Evolutionary conservation across 37 sponge, comb jelly and placozoan genomes (phyloP).

Genomic region (Beroe ovata): DNA sequence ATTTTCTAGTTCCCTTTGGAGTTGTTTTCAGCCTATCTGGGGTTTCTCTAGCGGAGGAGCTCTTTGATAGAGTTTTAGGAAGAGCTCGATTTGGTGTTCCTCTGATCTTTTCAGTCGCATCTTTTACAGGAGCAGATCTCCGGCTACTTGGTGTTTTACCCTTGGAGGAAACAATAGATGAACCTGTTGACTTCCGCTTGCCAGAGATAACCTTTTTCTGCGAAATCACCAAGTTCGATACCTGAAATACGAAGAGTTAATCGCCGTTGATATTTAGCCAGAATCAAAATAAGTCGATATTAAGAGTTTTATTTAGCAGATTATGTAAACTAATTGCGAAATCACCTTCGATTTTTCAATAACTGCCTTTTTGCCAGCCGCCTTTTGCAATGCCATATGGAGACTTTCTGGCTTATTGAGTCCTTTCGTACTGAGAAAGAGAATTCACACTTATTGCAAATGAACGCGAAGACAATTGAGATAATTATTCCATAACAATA

Average conservation of each 20-base stretch:
- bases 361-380: slow-evolving; percentile 40
- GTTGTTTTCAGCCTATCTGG: not conserved
- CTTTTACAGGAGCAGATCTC: not conserved
- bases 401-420: slow-evolving; percentile 57
- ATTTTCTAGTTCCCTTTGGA: not conserved
- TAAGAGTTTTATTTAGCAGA: too few relatives aligned
- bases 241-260: not conserved
- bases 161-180: not conserved
- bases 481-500: too few relatives aligned
- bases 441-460: too few relatives aligned
- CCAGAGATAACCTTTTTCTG: not conserved
- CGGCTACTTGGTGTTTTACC: not conserved
- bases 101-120: not conserved
- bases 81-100: not conserved
- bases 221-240: not conserved
- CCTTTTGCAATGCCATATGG: slow-evolving; percentile 22
- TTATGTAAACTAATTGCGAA: too few relatives aligned
- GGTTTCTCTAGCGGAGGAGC: not conserved
- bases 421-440: slow-evolving; percentile 5
- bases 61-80: not conserved
- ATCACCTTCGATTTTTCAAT: slow-evolving; percentile 46
- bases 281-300: too few relatives aligned
- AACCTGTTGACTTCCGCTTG: not conserved
- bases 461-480: too few relatives aligned
- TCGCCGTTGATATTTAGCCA: too few relatives aligned